Evolutionary conservation across 2,113 vertebrate genomes (phyloP).

Genomic region (Psittacula cyanocephala): DNA sequence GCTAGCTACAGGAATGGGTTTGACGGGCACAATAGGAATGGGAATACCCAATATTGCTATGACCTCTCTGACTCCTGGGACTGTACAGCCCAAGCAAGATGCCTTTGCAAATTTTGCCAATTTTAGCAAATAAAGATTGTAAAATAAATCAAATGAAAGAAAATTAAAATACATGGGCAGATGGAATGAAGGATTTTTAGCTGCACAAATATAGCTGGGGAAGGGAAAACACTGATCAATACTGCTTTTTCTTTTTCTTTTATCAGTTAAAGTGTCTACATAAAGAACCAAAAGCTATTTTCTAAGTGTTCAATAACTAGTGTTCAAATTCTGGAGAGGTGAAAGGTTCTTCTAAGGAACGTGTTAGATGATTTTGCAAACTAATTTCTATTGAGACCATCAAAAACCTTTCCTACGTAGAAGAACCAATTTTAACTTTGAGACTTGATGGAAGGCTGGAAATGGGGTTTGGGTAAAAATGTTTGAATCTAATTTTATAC

Average conservation of each 20-base stretch:
- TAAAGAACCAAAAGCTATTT: slow-evolving; percentile 77
- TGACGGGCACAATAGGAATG: slow-evolving; percentile 82
- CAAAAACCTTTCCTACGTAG: slow-evolving; percentile 60
- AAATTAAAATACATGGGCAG: slow-evolving; percentile 47
- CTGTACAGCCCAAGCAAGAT: slow-evolving; percentile 92
- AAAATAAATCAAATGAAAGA: slow-evolving; percentile 43
- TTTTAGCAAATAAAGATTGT: slow-evolving; percentile 93
- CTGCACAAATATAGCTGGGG: slow-evolving; percentile 80
- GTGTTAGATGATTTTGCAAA: slow-evolving; percentile 52
- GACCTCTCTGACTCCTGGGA: slow-evolving; percentile 78
- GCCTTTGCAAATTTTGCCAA: slow-evolving; percentile 98
- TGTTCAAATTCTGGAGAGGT: slow-evolving; percentile 61
- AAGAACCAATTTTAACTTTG: slow-evolving; percentile 68
- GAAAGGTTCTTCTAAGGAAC: slow-evolving; percentile 60
- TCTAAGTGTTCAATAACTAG: slow-evolving; percentile 69
- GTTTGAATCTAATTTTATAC: slow-evolving; percentile 82
- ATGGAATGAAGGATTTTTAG: slow-evolving; percentile 91
- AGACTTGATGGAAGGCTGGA: slow-evolving; percentile 64
- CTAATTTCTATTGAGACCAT: slow-evolving; percentile 54
- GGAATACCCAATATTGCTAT: slow-evolving; percentile 75
- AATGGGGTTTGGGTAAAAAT: slow-evolving; percentile 66
- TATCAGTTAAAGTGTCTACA: slow-evolving; percentile 70
- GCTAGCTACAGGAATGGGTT: slow-evolving; percentile 79
- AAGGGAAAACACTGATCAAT: slow-evolving; percentile 72
- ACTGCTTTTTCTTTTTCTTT: slow-evolving; percentile 60